A percentile compares a stretch with the other conserved stretches of the same genome.
Conservation (phyloP, 2,888 invertebrate species). For the Troides helena region DNA sequence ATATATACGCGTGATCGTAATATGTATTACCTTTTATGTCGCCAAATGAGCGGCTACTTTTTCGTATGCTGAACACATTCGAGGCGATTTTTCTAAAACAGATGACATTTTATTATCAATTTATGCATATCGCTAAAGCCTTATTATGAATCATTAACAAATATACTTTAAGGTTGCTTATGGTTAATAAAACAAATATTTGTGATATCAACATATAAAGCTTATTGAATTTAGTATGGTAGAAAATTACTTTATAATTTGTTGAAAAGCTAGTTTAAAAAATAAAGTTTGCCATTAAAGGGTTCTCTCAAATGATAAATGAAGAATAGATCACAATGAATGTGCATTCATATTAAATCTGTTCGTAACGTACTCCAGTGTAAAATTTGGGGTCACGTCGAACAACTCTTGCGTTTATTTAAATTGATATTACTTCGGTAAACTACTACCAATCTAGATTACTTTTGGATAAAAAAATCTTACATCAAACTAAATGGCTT, state of each 20-base stretch:
- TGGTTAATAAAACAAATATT: no score
- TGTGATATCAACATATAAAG: no score
- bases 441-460: background rate
- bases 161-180: no score
- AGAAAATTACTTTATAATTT: no score
- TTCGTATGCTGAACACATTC: background rate
- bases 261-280: no score
- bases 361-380: conserved; percentile 27
- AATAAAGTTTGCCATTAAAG: no score
- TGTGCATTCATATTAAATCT: conserved; percentile 18
- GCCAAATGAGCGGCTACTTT: background rate
- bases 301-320: no score
- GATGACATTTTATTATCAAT: background rate
- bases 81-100: background rate
- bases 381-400: conserved; percentile 9
- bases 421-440: background rate
- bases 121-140: background rate
- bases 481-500: background rate
- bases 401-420: conserved; percentile 8
- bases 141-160: background rate
- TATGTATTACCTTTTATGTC: conserved; percentile 5
- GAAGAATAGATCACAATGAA: background rate
- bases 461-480: background rate
- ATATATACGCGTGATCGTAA: background rate
- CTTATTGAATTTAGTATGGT: no score